A percentile compares a stretch with the other conserved stretches of the same genome.
Conservation (phyloP, 2,797 vertebrate species). For the Anguilla anguilla region DNA sequence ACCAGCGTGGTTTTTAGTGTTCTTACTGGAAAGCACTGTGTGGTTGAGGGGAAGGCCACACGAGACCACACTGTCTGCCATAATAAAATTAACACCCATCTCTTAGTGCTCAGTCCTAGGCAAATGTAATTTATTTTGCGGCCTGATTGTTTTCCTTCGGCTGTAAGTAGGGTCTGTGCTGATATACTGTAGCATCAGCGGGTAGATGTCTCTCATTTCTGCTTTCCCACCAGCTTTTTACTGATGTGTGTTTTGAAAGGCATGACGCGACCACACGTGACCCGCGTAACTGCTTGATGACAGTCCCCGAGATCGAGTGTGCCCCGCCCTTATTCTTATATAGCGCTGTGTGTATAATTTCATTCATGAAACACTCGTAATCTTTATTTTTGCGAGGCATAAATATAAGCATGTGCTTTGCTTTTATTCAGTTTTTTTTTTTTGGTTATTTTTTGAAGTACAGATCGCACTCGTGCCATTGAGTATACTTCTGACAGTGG, state of each 20-base stretch:
- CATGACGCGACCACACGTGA: conserved; percentile 31
- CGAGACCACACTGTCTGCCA: conserved; percentile 30
- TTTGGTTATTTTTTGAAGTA: background rate
- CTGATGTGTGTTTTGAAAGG: conserved; percentile 31
- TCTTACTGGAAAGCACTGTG: conserved; percentile 27
- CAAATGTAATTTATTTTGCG: conserved; percentile 44
- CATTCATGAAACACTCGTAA: background rate
- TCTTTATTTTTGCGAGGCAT: background rate
- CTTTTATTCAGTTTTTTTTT: conserved; percentile 17
- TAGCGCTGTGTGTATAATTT: conserved; percentile 19
- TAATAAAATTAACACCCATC: conserved; percentile 36
- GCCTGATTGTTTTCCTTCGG: conserved; percentile 29
- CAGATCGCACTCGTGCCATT: background rate
- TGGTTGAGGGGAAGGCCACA: conserved; percentile 36
- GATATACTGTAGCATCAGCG: conserved; percentile 24
- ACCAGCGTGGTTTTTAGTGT: conserved; percentile 5
- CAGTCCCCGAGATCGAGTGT: conserved; percentile 28
- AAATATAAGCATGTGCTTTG: conserved; percentile 3
- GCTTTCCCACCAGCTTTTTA: conserved; percentile 33
- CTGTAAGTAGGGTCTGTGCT: conserved; percentile 29
- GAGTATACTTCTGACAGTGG: background rate
- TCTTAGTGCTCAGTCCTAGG: conserved; percentile 36
- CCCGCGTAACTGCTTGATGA: conserved; percentile 37
- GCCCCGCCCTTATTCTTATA: conserved; percentile 29
- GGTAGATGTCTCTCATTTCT: conserved; percentile 25